Conservation (phyloP, 2,113 vertebrate species). For the Thymallus thymallus region DNA sequence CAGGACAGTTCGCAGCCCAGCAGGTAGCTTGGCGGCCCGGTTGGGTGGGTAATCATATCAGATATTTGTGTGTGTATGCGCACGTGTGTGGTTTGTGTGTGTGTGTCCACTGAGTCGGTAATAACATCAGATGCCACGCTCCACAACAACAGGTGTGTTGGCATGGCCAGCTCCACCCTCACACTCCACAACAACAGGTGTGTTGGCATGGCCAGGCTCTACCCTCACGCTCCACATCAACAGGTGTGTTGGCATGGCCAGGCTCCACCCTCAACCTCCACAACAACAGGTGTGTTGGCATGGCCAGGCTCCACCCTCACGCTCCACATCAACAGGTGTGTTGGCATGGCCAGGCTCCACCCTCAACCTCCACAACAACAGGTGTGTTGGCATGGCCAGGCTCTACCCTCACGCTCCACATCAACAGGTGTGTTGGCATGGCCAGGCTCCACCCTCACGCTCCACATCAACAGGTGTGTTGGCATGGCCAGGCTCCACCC, state of each 20-base stretch:
- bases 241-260: conserved; percentile 96
- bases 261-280: conserved; percentile 94
- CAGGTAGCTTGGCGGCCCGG: conserved; percentile 91
- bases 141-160: too few species aligned
- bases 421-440: conserved; percentile 91
- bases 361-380: conserved; percentile 99
- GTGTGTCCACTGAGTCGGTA: conserved; percentile 73
- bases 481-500: conserved; percentile 92
- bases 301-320: conserved; percentile 90
- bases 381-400: conserved; percentile 97
- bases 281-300: conserved; percentile 99
- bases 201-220: conserved; percentile 94
- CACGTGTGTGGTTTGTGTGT: too few species aligned
- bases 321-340: conserved; percentile 89
- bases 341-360: conserved; percentile 93
- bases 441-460: conserved; percentile 92
- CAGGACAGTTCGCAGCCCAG: conserved; percentile 98
- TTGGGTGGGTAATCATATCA: conserved; percentile 99
- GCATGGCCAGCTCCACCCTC: conserved; percentile 93
- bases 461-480: conserved; percentile 89
- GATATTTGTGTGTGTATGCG: conserved; percentile 62
- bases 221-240: conserved; percentile 88
- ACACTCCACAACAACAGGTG: conserved; percentile 99
- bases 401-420: conserved; percentile 94
- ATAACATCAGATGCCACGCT: conserved; percentile 99